A percentile compares a stretch with the other conserved stretches of the same genome.
phyloP scores from a whole-genome alignment of 2,797 vertebrate genomes.

The Takifugu ocellatus region DNA sequence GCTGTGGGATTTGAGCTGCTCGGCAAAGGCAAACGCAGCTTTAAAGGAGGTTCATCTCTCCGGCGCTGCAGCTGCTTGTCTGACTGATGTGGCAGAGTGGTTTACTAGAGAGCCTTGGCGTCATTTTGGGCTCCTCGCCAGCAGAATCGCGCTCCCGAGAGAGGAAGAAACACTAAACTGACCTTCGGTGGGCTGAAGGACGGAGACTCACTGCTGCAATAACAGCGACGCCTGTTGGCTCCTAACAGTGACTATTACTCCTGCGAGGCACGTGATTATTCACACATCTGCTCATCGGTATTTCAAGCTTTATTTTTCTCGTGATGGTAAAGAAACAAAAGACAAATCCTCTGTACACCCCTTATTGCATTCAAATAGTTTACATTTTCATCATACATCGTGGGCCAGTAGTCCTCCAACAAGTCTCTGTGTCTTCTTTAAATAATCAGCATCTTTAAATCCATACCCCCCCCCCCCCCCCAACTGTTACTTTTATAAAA shows the following conservation, averaged over 20 bases:
- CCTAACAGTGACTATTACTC: slow-evolving; percentile 6
- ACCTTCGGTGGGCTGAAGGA: slow-evolving; percentile 64
- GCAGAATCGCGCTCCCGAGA: slow-evolving; percentile 35
- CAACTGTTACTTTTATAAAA: slow-evolving; percentile 70
- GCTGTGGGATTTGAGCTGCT: slow-evolving; percentile 11
- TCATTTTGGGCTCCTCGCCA: slow-evolving; percentile 53
- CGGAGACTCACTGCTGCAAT: slow-evolving; percentile 43
- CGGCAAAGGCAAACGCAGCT: not conserved
- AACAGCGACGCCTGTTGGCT: slow-evolving; percentile 70
- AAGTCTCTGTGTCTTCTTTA: slow-evolving; percentile 47
- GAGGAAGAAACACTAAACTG: slow-evolving; percentile 30
- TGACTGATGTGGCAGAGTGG: slow-evolving; percentile 16
- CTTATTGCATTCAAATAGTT: slow-evolving; percentile 70
- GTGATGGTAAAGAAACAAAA: slow-evolving; percentile 51
- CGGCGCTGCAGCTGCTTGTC: not conserved
- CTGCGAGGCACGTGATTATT: slow-evolving; percentile 2
- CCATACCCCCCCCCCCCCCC: slow-evolving; percentile 50
- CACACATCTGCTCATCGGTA: slow-evolving; percentile 23
- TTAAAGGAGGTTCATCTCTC: not conserved
- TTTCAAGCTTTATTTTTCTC: slow-evolving; percentile 75
- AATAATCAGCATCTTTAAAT: slow-evolving; percentile 75
- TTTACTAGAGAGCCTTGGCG: slow-evolving; percentile 34
- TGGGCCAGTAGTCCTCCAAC: slow-evolving; percentile 43
- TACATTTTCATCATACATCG: slow-evolving; percentile 60
- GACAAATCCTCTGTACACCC: slow-evolving; percentile 53